Evolutionary conservation across 2,888 invertebrate species (phyloP), one percentile per base, ranked within the genome.

Genomic region (Nomada ruficornis): DNA sequence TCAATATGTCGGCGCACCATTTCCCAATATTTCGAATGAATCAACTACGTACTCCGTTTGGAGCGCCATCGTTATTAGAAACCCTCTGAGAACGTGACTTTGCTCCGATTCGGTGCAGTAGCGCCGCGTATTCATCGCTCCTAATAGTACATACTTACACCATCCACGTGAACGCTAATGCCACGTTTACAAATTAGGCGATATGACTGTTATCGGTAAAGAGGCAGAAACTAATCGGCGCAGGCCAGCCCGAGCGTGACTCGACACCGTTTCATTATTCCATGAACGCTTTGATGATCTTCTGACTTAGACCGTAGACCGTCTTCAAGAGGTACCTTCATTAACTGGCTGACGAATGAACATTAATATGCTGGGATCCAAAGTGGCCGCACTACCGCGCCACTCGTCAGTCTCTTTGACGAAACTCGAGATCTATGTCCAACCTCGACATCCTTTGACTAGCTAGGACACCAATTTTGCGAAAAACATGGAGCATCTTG

Each of bases 331-430:
- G 70, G 57, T 64, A 84, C 86, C 84, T 83, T 86, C 85, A 87
- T 87, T 87, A 90, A 86, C 86, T 65, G 86, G 76, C 64, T 52
- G 82, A 82, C 83, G 83, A 89, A 89, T 88, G 84, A 84, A 82
- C 88, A 87, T 89, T 87, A 90, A 87, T 89, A 86, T 77, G 74
- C 55, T 64, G 29, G 18, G 69, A 65, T 63, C 79, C 69, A 77
- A 47, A 64, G 80, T 54, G 71, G 70, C 44, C 50, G 69, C 68
- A 23, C n/a, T 36, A n/a, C 59, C 52, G n/a, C 36, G 44, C 52
- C 55, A 65, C 71, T 84, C 64, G 29, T 54, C 77, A 68, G 60
- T 20, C 47, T 26, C 76, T 85, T 82, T 85, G 86, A 86, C 60
- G 78, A 52, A 68, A 76, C 75, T 18, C 67, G 36, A 63, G 62